Conservation (phyloP, 1,140 invertebrate genomes). For the fruit fly (Drosophila melanogaster) region DNA sequence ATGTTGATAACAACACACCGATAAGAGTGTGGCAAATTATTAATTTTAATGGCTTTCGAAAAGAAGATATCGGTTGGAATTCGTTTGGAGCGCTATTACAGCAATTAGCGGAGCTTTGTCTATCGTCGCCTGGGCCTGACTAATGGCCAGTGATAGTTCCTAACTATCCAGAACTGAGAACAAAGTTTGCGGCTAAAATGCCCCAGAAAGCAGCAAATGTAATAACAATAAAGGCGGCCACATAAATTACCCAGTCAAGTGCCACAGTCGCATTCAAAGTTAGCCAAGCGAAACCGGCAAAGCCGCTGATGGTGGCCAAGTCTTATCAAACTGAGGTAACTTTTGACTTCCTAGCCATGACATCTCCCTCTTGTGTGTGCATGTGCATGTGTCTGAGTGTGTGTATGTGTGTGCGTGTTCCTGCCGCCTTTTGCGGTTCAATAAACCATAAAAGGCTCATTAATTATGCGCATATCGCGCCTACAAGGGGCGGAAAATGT, state of each 20-base stretch:
- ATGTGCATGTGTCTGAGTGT: conserved; percentile 26
- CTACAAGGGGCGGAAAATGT: conserved; percentile 80
- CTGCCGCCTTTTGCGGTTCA: conserved; percentile 72
- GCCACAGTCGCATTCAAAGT: conserved; percentile 52
- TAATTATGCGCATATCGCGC: conserved; percentile 84
- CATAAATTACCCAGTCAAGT: conserved; percentile 79
- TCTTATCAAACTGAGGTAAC: conserved; percentile 61
- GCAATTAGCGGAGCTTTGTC: conserved; percentile 76
- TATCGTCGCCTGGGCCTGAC: conserved; percentile 62
- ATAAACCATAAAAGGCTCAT: conserved; percentile 84
- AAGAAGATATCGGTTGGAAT: conserved; percentile 47
- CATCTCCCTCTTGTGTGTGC: conserved; percentile 30
- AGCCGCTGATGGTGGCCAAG: conserved; percentile 40
- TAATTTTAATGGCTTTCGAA: conserved; percentile 68
- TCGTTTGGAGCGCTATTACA: conserved; percentile 39
- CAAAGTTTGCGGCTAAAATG: conserved; percentile 7
- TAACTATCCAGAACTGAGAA: conserved; percentile 25
- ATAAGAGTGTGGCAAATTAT: conserved; percentile 73
- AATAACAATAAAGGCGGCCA: conserved; percentile 78
- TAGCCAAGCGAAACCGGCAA: conserved; percentile 70
- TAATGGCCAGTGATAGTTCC: conserved; percentile 56
- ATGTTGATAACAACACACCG: conserved; percentile 66
- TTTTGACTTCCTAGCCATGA: conserved; percentile 59
- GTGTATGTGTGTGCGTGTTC: conserved; percentile 21
- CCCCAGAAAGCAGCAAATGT: conserved; percentile 48